A percentile compares a stretch with the other conserved stretches of the same genome.
Conservation (phyloP, 2,797 vertebrate species). For the Champsocephalus esox region DNA sequence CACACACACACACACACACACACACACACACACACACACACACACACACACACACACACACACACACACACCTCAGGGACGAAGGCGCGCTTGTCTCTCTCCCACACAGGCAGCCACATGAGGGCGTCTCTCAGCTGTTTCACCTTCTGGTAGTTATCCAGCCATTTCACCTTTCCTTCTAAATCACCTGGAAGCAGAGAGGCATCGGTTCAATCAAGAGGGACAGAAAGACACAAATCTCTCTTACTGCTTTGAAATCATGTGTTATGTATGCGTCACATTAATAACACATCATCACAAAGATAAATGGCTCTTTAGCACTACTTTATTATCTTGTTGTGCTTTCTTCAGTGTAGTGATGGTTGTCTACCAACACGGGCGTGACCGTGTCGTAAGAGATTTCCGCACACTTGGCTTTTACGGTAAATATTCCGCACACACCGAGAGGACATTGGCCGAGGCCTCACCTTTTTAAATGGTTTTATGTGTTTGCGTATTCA, state of each 20-base stretch:
- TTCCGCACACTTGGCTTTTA: conserved; percentile 24
- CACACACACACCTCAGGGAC: conserved; percentile 85
- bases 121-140: conserved; percentile 91
- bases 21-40: background rate
- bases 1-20: background rate
- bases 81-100: conserved; percentile 91
- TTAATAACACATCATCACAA: background rate
- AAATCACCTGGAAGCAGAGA: conserved; percentile 87
- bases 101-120: conserved; percentile 93
- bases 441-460: conserved; percentile 60
- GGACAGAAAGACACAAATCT: background rate
- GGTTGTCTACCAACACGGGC: conserved; percentile 28
- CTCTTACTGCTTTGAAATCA: background rate
- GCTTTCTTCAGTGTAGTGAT: background rate
- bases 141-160: conserved; percentile 94
- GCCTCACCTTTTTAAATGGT: conserved; percentile 45
- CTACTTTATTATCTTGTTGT: conserved; percentile 5
- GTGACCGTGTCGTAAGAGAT: conserved; percentile 43
- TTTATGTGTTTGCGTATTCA: conserved; percentile 17
- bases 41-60: too few species aligned
- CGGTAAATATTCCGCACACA: conserved; percentile 42
- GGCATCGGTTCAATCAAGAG: background rate
- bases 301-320: background rate
- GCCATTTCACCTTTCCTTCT: conserved; percentile 95
- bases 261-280: too few species aligned